Conservation (phyloP, 2,888 invertebrate species). For the Tiliacea citrago region DNA sequence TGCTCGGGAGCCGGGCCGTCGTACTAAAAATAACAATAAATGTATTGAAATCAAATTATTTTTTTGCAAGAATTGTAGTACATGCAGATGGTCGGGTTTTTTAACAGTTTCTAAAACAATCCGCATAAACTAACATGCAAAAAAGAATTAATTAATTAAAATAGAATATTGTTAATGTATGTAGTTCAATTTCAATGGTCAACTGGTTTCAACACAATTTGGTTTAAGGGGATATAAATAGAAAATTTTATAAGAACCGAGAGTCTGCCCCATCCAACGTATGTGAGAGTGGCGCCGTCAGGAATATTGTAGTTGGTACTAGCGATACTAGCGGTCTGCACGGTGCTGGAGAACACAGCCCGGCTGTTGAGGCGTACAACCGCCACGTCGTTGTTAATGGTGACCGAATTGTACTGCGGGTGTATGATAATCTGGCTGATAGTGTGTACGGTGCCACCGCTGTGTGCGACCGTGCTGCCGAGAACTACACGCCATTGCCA, state of each 20-base stretch:
- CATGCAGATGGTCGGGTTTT: too few species aligned
- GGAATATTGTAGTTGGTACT: slow-evolving; percentile 33
- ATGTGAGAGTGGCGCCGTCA: slow-evolving; percentile 29
- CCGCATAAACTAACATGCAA: too few species aligned
- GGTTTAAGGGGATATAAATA: background rate
- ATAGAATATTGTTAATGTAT: background rate
- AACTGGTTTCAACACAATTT: background rate
- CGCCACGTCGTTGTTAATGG: slow-evolving; percentile 71
- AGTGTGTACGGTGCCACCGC: slow-evolving; percentile 65
- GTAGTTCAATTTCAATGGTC: background rate
- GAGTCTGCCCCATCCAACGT: slow-evolving; percentile 75
- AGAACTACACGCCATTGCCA: slow-evolving; percentile 72
- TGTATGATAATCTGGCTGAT: slow-evolving; percentile 67
- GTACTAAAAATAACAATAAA: slow-evolving; percentile 25
- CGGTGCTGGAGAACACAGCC: slow-evolving; percentile 54
- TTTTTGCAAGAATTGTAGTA: too few species aligned
- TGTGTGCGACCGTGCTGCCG: slow-evolving; percentile 62
- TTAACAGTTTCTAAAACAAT: too few species aligned
- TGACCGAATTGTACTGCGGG: slow-evolving; percentile 58
- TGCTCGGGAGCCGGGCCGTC: slow-evolving; percentile 22
- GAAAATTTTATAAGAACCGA: slow-evolving; percentile 56
- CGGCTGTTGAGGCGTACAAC: slow-evolving; percentile 65
- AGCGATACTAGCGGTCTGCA: slow-evolving; percentile 66
- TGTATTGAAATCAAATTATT: too few species aligned
- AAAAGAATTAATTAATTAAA: too few species aligned